Percentiles rank a stretch among this genome's conserved stretches.
Conservation (phyloP, 2,797 vertebrate genomes). For the Rhabdophis nuchalis region DNA sequence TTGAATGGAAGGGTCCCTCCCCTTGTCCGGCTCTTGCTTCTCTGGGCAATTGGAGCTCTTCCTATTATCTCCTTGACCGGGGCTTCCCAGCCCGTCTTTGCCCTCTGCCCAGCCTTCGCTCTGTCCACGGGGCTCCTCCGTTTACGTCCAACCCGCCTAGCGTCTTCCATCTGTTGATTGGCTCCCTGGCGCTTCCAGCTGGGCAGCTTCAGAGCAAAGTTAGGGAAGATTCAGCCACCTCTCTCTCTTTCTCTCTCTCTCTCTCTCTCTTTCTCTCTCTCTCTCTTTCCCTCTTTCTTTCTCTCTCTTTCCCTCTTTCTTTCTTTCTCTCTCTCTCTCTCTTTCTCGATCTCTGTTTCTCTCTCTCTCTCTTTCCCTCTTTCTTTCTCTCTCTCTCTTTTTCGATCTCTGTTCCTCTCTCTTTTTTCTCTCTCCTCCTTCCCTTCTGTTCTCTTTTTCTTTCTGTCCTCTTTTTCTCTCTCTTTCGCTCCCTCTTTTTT, state of each 20-base stretch:
- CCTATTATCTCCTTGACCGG: background rate
- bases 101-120: slow-evolving; percentile 12
- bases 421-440: no score
- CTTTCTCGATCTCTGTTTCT: no score
- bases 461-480: no score
- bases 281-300: no score
- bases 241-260: no score
- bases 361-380: no score
- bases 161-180: slow-evolving; percentile 44
- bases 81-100: background rate
- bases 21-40: background rate
- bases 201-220: slow-evolving; percentile 60
- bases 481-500: no score
- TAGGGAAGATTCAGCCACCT: slow-evolving; percentile 61
- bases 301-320: no score
- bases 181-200: slow-evolving; percentile 50
- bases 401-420: fast-evolving
- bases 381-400: no score
- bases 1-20: background rate
- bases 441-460: no score
- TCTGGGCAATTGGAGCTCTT: background rate
- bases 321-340: fast-evolving
- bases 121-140: slow-evolving; percentile 39
- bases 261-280: no score
- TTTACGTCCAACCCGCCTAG: slow-evolving; percentile 37